phyloP scores from a whole-genome alignment of 2,797 vertebrate species.

The Diplodus puntazzo region DNA sequence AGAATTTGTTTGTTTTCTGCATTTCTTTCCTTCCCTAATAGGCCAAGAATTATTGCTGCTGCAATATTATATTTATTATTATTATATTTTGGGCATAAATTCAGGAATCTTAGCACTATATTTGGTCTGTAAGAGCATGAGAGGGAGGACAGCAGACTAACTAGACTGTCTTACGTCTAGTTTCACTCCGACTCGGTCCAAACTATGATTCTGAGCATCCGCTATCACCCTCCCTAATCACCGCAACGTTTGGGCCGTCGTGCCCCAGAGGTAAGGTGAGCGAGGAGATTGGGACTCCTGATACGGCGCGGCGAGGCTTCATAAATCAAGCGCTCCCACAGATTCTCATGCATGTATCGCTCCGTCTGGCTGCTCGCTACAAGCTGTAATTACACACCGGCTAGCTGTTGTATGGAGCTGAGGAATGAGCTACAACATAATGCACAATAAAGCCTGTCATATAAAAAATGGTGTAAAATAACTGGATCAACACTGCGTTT shows the following conservation, averaged over 20 bases:
- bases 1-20: slow-evolving; percentile 33
- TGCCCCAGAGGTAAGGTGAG: slow-evolving; percentile 89
- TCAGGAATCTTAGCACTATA: slow-evolving; percentile 16
- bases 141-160: slow-evolving; percentile 5
- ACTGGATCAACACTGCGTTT: slow-evolving; percentile 94
- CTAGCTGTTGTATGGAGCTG: slow-evolving; percentile 88
- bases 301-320: slow-evolving; percentile 85
- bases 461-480: slow-evolving; percentile 97
- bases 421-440: slow-evolving; percentile 94
- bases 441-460: slow-evolving; percentile 95
- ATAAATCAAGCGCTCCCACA: slow-evolving; percentile 93
- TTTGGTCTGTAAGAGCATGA: background rate
- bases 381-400: slow-evolving; percentile 97
- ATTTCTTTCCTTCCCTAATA: slow-evolving; percentile 19
- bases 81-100: slow-evolving; percentile 22
- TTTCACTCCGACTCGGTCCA: slow-evolving; percentile 3
- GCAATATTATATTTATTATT: slow-evolving; percentile 6
- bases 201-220: background rate
- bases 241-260: slow-evolving; percentile 80
- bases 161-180: background rate
- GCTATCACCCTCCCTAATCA: slow-evolving; percentile 79
- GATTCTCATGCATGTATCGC: slow-evolving; percentile 91
- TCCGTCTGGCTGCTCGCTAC: slow-evolving; percentile 92
- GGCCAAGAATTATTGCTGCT: slow-evolving; percentile 29
- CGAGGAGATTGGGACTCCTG: slow-evolving; percentile 89